Evolutionary conservation across 2,888 invertebrate genomes (phyloP).

Genomic region (Drosophila phalerata): DNA sequence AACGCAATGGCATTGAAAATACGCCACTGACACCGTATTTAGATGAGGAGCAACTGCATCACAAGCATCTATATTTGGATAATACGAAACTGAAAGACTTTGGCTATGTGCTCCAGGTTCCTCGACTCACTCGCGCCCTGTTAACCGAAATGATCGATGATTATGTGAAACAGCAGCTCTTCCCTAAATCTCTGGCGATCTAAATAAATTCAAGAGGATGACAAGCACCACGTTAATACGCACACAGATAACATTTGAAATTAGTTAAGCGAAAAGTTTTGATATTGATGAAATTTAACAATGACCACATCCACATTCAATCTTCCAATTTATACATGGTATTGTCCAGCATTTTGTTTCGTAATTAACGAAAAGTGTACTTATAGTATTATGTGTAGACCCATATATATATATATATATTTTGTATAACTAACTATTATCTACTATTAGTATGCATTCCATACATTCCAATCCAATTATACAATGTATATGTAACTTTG

Average conservation of each 20-base stretch:
- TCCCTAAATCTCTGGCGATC: constrained; percentile 90
- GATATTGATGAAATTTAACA: constrained; percentile 29
- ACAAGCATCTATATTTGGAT: constrained; percentile 92
- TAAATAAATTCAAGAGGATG: constrained; percentile 82
- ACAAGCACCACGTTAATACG: constrained; percentile 69
- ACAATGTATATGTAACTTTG: constrained; percentile 53
- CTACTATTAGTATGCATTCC: constrained; percentile 34
- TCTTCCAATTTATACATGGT: constrained; percentile 62
- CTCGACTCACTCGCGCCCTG: constrained; percentile 88
- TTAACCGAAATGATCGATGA: constrained; percentile 92
- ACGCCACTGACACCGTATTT: constrained; percentile 96
- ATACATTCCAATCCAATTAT: constrained; percentile 63
- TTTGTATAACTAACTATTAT: constrained; percentile 40
- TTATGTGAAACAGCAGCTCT: constrained; percentile 92
- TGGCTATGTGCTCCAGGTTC: constrained; percentile 88
- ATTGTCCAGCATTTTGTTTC: constrained; percentile 35
- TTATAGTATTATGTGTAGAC: constrained; percentile 82
- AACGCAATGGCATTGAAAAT: constrained; percentile 90
- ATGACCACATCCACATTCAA: constrained; percentile 30
- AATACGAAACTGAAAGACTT: constrained; percentile 88
- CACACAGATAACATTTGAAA: constrained; percentile 50
- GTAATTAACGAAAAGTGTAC: constrained; percentile 77
- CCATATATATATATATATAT: constrained; percentile 33
- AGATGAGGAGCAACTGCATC: constrained; percentile 92
- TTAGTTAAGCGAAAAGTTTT: constrained; percentile 55